Evolutionary conservation across 2,113 vertebrate species (phyloP).

Genomic region (Phrynocephalus versicolor): DNA sequence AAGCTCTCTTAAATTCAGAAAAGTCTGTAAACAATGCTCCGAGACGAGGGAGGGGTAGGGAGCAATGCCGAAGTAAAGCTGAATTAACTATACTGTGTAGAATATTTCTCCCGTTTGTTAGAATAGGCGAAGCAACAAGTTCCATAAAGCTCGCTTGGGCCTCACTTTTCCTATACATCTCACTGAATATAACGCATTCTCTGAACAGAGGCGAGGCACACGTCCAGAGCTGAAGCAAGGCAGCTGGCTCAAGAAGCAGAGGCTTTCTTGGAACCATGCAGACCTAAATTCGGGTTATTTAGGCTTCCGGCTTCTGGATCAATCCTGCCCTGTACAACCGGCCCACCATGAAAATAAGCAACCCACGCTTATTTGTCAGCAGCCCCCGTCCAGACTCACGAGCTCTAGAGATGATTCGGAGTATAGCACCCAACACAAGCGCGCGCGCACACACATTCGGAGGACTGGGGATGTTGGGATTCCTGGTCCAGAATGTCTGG

Average conservation of each 20-base stretch:
- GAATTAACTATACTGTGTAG: too few relatives aligned
- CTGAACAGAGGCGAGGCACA: neutral
- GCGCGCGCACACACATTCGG: too few relatives aligned
- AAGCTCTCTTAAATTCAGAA: neutral
- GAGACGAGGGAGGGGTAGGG: too few relatives aligned
- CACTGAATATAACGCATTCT: neutral
- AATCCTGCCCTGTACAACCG: neutral
- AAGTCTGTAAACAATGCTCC: neutral
- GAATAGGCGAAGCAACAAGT: too few relatives aligned
- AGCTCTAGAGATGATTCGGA: too few relatives aligned
- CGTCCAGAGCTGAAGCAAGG: neutral
- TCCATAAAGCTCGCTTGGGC: neutral
- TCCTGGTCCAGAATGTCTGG: too few relatives aligned
- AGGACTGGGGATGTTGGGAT: too few relatives aligned
- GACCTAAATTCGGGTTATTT: neutral
- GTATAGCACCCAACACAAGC: too few relatives aligned
- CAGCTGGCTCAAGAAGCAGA: neutral
- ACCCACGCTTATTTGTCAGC: neutral
- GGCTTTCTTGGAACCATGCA: neutral
- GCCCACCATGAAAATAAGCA: neutral
- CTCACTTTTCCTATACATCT: neutral
- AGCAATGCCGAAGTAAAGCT: too few relatives aligned
- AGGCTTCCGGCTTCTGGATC: neutral
- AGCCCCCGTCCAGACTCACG: too few relatives aligned
- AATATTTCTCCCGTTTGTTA: neutral